Evolutionary conservation across 2,797 vertebrate genomes (phyloP), one percentile per base, ranked within the genome.

Genomic region (Gila robusta): DNA sequence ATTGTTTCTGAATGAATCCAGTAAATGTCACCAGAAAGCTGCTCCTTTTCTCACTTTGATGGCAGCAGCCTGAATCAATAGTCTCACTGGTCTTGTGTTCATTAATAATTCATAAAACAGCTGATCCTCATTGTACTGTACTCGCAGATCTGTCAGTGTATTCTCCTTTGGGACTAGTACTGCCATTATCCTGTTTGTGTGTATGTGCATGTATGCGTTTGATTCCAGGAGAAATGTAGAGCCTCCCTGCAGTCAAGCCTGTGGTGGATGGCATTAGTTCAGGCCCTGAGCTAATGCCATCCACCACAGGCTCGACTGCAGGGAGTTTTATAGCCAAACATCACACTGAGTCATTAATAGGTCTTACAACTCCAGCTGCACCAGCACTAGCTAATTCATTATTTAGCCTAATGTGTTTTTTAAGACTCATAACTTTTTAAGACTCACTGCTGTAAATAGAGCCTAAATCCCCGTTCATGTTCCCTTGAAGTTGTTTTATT

Each of bases 91-190:
- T 28, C 67, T 47, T 59, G 37, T 21, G 64, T 41, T 84, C n/a
- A 88, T 89, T 39, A 86, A 89, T 88, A 82, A 87, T 84, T 88
- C 49, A 84, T 71, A 26, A 62, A 80, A 67, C 82, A 71, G 56
- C 69, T 80, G 77, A 73, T 80, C 39, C 86, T 72, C 74, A 41
- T 72, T 84, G 47, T 80, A 79, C 39, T 74, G 39, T 87, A 78
- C 85, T 62, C 32, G 5, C 52, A 37, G 49, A 87, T 78, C 72
- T 77, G 26, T 59, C 59, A 78, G 44, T 47, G 80, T 47, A 35
- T 35, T 79, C 19, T 85, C 74, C 76, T 62, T 32, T 82, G 47
- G 85, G 79, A 77, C 37, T 69, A 35, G 52, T 78, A 62, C 54
- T 72, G 66, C 10, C 44, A 37, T 39, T 66, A 47, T 66, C 39